phyloP scores from a whole-genome alignment of 2,888 invertebrate species.

The Drosophila nr. perissopoda region DNA sequence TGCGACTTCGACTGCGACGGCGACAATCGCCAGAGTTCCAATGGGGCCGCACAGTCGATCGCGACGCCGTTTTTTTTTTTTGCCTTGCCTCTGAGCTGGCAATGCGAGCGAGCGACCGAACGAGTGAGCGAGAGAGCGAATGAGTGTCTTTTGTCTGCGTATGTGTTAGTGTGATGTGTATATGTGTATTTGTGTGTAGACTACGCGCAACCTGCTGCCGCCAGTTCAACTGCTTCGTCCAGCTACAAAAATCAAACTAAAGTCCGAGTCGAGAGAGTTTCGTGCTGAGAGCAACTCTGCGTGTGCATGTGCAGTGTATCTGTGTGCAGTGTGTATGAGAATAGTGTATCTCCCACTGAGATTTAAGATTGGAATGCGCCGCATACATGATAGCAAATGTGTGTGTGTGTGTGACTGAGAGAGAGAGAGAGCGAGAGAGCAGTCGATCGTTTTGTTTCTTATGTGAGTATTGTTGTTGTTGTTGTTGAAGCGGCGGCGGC shows the following conservation, averaged over 20 bases:
- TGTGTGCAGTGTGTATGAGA: conserved; percentile 5
- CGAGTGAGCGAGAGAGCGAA: conserved; percentile 22
- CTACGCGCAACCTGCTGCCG: conserved; percentile 66
- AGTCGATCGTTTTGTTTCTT: conserved; percentile 57
- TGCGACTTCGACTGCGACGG: conserved; percentile 55
- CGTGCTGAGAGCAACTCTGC: conserved; percentile 53
- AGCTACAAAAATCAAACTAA: conserved; percentile 82
- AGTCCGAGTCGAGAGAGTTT: conserved; percentile 66
- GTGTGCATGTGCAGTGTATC: conserved; percentile 14
- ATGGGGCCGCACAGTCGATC: conserved; percentile 64
- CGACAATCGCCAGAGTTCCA: conserved; percentile 62
- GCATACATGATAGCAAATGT: conserved; percentile 64
- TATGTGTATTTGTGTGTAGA: conserved; percentile 35
- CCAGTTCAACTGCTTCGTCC: conserved; percentile 77
- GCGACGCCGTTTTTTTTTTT: conserved; percentile 34
- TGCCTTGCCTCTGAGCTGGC: conserved; percentile 43
- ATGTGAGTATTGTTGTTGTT: conserved; percentile 21
- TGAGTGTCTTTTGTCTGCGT: conserved; percentile 29
- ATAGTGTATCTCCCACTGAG: conserved; percentile 72
- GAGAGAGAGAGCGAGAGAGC: conserved; percentile 41
- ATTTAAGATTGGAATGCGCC: conserved; percentile 82
- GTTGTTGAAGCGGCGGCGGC: conserved; percentile 36
- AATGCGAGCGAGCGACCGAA: conserved; percentile 22
- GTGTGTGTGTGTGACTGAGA: conserved; percentile 17
- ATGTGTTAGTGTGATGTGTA: conserved; percentile 27